Conservation (phyloP, 2,797 vertebrate species). For the Microhierax caerulescens region DNA sequence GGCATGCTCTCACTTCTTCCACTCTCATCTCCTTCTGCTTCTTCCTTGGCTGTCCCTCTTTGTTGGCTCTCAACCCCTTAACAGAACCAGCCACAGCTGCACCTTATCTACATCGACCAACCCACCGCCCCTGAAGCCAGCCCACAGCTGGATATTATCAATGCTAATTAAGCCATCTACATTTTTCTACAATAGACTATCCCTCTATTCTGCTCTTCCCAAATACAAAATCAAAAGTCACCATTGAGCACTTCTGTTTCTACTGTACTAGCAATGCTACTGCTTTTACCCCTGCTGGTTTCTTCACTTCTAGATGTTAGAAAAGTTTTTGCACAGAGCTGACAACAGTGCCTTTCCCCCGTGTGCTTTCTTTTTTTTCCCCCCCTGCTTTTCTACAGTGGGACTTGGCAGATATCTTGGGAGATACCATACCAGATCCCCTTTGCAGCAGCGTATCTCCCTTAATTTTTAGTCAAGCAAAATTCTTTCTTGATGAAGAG, state of each 20-base stretch:
- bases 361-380: neutral
- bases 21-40: too few species aligned
- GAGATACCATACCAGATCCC: neutral
- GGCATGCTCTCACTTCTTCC: too few species aligned
- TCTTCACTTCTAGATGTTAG: neutral
- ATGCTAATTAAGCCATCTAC: too few species aligned
- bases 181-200: too few species aligned
- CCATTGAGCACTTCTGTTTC: rapidly evolving
- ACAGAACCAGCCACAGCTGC: too few species aligned
- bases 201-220: neutral
- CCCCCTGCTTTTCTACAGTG: neutral
- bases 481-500: neutral
- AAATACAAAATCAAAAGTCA: neutral
- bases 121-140: too few species aligned
- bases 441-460: neutral
- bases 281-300: neutral
- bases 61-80: too few species aligned
- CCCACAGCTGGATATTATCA: too few species aligned
- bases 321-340: neutral
- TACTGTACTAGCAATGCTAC: neutral
- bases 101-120: too few species aligned
- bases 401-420: neutral
- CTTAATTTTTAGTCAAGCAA: neutral
- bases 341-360: neutral
- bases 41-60: too few species aligned